phyloP scores from a whole-genome alignment of 2,113 vertebrate species.

The Chloropsis cyanopogon region DNA sequence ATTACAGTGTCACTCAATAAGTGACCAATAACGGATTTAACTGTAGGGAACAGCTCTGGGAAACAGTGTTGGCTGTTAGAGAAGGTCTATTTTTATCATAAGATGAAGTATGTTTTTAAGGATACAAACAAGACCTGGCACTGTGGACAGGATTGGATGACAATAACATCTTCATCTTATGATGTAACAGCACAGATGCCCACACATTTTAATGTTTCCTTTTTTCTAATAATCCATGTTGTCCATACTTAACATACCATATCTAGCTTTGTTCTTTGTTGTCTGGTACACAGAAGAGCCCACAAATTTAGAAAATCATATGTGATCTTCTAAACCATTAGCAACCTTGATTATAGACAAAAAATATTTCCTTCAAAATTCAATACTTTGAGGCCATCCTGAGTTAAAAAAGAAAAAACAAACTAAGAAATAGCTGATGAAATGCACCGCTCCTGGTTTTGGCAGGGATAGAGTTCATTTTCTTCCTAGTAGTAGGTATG shows the following conservation, averaged over 20 bases:
- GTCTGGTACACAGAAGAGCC: neutral
- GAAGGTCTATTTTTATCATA: neutral
- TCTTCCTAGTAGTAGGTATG: neutral
- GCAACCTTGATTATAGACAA: neutral
- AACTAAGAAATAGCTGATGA: neutral
- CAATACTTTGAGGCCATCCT: slow-evolving; percentile 1
- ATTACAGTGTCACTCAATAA: rapidly evolving
- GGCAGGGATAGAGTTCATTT: too few relatives aligned
- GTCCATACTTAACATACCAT: neutral
- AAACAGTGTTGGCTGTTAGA: neutral
- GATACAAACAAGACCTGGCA: neutral
- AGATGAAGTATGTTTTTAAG: neutral
- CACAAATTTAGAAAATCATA: slow-evolving; percentile 14
- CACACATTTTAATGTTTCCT: neutral
- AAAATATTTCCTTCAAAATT: neutral
- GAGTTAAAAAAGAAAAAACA: neutral
- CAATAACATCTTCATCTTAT: neutral
- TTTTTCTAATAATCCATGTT: neutral
- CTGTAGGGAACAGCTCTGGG: neutral
- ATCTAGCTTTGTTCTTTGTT: neutral
- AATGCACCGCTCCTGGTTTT: neutral
- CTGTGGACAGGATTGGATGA: neutral
- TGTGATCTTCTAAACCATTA: neutral
- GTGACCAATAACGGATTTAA: neutral
- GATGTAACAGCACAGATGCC: neutral